Percentiles rank a stretch among this genome's conserved stretches.
phyloP scores from a whole-genome alignment of 2,888 invertebrate species.

The Pristionchus arcanus region DNA sequence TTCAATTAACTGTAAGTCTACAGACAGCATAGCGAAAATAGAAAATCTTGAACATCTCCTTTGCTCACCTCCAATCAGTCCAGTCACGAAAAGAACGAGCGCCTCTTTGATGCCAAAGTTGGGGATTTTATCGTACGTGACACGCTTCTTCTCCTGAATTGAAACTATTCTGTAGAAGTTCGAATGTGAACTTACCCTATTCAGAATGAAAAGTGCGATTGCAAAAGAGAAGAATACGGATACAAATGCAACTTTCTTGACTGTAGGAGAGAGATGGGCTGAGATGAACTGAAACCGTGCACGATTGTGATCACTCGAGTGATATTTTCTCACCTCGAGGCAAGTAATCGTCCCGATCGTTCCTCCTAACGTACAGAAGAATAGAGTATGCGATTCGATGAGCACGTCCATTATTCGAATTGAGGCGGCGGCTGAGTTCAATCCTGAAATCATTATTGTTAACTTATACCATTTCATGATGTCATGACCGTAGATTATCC shows the following conservation, averaged over 20 bases:
- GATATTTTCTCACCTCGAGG: conserved; percentile 57
- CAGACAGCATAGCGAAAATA: too few relatives aligned
- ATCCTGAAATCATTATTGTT: conserved; percentile 61
- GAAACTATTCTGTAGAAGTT: not conserved
- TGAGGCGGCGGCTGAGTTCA: conserved; percentile 75
- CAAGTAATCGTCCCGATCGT: conserved; percentile 70
- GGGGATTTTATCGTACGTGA: conserved; percentile 65
- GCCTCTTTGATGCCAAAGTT: conserved; percentile 64
- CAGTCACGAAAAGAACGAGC: conserved; percentile 68
- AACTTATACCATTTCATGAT: not conserved
- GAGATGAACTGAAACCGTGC: conserved; percentile 10
- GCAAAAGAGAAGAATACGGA: conserved; percentile 76
- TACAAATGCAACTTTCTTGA: conserved; percentile 77
- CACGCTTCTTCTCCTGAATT: conserved; percentile 62
- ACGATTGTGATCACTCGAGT: not conserved
- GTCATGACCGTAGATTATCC: not conserved
- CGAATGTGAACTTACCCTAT: conserved; percentile 53
- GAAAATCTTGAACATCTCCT: too few relatives aligned
- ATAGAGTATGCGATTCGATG: conserved; percentile 65
- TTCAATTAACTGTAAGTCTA: too few relatives aligned
- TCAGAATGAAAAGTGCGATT: conserved; percentile 72
- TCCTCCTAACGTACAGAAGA: conserved; percentile 69
- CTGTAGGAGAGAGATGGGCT: conserved; percentile 31
- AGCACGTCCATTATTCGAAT: conserved; percentile 71
- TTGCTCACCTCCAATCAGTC: conserved; percentile 70